Percentiles rank a stretch among this genome's conserved stretches.
These are phyloP conservation scores for Pithecia hirsuta DNA, from an alignment of 2,797 vertebrate genomes.

Conservation along the genomic window DNA sequence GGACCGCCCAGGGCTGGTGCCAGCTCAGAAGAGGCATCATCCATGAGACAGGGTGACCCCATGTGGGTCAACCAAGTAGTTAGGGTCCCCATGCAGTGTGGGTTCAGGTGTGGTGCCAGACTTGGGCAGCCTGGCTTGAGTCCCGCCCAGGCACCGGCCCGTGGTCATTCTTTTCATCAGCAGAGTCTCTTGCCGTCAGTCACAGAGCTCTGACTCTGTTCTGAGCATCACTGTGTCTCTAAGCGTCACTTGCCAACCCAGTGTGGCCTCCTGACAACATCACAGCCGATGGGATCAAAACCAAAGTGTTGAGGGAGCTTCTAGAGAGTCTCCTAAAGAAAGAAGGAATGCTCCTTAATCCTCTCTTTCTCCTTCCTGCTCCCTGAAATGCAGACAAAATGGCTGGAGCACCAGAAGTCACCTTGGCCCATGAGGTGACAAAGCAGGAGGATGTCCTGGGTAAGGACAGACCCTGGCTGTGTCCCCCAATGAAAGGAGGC, in stretches of 20 bases:
- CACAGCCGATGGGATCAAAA: background rate
- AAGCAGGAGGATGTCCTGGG: background rate
- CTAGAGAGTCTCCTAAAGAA: background rate
- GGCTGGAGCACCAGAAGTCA: background rate
- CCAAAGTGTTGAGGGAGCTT: background rate
- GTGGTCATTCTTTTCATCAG: fast-evolving
- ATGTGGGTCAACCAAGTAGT: background rate
- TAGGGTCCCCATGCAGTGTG: background rate
- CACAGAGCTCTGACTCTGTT: background rate
- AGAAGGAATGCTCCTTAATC: background rate
- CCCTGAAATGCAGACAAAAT: background rate
- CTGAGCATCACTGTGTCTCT: background rate
- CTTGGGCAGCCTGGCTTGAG: background rate
- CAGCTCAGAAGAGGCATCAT: background rate
- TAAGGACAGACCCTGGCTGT: background rate
- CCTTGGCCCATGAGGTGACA: background rate
- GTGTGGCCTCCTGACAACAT: background rate
- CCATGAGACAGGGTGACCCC: background rate
- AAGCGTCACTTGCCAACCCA: background rate
- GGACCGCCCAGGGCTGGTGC: background rate
- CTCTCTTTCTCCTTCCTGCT: background rate
- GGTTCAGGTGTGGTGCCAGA: too few species aligned
- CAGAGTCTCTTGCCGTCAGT: background rate
- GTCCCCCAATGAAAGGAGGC: background rate
- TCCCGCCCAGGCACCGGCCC: background rate